Conservation (phyloP, 2,888 invertebrate species). For the Ashinkailepas kermadecensis region DNA sequence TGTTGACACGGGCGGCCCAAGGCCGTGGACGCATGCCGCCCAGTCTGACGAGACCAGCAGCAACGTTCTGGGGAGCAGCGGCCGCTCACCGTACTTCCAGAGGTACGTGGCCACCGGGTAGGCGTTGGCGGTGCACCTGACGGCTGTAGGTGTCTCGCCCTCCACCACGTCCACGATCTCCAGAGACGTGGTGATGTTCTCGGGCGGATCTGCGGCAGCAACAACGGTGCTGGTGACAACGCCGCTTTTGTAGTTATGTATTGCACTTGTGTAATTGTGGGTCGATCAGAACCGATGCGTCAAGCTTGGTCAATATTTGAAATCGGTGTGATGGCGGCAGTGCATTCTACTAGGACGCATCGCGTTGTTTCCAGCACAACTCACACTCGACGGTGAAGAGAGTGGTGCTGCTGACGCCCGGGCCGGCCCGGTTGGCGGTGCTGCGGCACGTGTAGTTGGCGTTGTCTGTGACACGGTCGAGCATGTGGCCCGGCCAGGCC, state of each 20-base stretch:
- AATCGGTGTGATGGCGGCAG: too few relatives aligned
- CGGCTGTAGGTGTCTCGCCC: constrained; percentile 50
- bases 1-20: too few relatives aligned
- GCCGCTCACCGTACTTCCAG: constrained; percentile 56
- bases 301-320: too few relatives aligned
- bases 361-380: constrained; percentile 41
- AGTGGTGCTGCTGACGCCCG: constrained; percentile 70
- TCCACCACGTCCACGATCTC: constrained; percentile 40
- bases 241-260: too few relatives aligned
- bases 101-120: constrained; percentile 58
- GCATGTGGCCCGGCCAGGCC: constrained; percentile 67
- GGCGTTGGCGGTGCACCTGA: constrained; percentile 55
- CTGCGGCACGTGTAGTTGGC: constrained; percentile 78
- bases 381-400: constrained; percentile 84
- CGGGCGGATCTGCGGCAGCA: constrained; percentile 61
- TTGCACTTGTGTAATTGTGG: too few relatives aligned
- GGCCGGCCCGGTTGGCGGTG: constrained; percentile 63
- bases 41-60: too few relatives aligned
- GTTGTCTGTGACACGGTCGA: constrained; percentile 67
- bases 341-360: too few relatives aligned
- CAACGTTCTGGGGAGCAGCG: too few relatives aligned
- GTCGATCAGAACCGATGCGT: too few relatives aligned
- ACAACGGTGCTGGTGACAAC: too few relatives aligned
- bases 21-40: too few relatives aligned
- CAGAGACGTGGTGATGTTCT: constrained; percentile 65